phyloP scores from a whole-genome alignment of 2,797 vertebrate species.

The Columba guinea region DNA sequence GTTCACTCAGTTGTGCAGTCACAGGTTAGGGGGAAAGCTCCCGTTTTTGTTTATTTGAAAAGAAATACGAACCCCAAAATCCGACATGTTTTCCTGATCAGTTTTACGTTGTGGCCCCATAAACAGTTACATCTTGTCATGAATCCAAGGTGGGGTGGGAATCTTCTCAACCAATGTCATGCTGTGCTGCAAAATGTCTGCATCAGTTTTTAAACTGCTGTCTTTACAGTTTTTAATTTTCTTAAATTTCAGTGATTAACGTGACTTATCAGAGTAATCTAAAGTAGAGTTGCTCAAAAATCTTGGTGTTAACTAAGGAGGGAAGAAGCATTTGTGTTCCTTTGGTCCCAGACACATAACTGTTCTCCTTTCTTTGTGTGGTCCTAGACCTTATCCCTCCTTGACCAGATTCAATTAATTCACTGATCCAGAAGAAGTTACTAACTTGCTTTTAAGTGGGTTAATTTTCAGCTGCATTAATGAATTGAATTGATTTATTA shows the following conservation, averaged over 20 bases:
- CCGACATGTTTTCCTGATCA: not conserved
- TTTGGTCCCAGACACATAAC: not conserved
- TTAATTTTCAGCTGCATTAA: not conserved
- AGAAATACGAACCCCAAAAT: not conserved
- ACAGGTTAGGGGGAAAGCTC: fast-evolving
- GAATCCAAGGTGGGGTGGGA: not conserved
- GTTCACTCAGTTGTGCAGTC: not conserved
- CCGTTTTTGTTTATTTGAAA: not conserved
- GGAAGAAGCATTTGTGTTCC: not conserved
- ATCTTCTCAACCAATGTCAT: not conserved
- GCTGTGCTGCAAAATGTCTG: not conserved
- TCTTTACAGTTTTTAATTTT: not conserved
- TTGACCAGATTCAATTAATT: not conserved
- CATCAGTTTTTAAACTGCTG: not conserved
- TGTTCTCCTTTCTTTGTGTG: not conserved
- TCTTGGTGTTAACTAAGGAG: not conserved
- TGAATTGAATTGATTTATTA: not conserved
- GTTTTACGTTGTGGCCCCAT: not conserved
- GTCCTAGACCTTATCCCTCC: not conserved
- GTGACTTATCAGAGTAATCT: not conserved
- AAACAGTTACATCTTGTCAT: not conserved
- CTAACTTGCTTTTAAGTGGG: not conserved
- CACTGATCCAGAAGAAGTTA: not conserved
- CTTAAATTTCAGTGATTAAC: not conserved
- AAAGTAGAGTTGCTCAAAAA: not conserved